phyloP scores from a whole-genome alignment of 2,888 invertebrate species.

The Listrodromus nycthemerus region DNA sequence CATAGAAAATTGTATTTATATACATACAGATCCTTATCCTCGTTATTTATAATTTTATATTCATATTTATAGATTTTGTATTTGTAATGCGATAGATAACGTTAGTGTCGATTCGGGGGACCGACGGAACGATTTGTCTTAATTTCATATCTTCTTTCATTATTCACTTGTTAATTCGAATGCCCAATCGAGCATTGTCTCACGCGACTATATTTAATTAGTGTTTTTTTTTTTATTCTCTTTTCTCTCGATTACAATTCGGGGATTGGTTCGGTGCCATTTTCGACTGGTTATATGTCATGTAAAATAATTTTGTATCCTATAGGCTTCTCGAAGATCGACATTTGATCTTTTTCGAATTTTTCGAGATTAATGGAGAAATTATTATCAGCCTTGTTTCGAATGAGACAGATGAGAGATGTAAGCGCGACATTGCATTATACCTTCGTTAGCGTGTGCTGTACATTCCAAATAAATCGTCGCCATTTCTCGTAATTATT shows the following conservation, averaged over 20 bases:
- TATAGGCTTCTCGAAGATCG: constrained; percentile 20
- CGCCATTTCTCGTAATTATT: neutral
- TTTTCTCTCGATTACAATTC: neutral
- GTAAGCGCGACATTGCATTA: neutral
- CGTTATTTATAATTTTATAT: constrained; percentile 26
- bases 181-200: constrained; percentile 51
- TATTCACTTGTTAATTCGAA: constrained; percentile 37
- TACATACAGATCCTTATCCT: constrained; percentile 47
- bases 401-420: constrained; percentile 28
- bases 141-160: constrained; percentile 28
- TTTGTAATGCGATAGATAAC: constrained; percentile 37
- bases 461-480: neutral
- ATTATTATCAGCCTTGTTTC: constrained; percentile 51
- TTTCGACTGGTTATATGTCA: constrained; percentile 10
- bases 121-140: constrained; percentile 17
- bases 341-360: neutral
- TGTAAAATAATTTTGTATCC: neutral
- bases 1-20: constrained; percentile 52
- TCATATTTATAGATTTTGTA: constrained; percentile 38
- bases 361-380: constrained; percentile 13
- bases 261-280: constrained; percentile 2
- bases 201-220: constrained; percentile 46
- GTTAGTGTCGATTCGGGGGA: neutral
- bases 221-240: constrained; percentile 9
- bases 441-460: constrained; percentile 1